These are phyloP conservation scores for Synanthedon formicaeformis DNA, from an alignment of 2,888 invertebrate species.

Conservation along the genomic window DNA sequence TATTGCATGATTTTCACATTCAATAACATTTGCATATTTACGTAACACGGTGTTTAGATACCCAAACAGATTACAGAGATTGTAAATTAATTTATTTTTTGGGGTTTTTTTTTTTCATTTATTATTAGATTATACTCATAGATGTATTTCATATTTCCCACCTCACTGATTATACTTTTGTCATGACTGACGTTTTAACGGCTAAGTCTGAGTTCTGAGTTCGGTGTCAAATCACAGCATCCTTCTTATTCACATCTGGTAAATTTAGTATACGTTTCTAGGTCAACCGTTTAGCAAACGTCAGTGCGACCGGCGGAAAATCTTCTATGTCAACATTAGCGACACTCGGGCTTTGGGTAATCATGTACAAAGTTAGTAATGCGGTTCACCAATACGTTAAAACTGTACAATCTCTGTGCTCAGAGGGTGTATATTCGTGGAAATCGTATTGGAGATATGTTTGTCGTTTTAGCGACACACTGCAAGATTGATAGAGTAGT, in stretches of 20 bases:
- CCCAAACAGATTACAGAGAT: too few species aligned
- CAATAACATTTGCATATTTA: too few species aligned
- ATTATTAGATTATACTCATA: too few species aligned
- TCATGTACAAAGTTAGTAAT: conserved; percentile 7
- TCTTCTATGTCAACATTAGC: conserved; percentile 27
- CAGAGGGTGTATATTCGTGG: conserved; percentile 8
- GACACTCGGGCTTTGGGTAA: conserved; percentile 13
- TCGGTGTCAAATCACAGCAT: neutral
- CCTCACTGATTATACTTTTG: too few species aligned
- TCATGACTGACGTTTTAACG: neutral
- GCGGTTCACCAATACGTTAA: conserved; percentile 2
- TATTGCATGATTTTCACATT: neutral
- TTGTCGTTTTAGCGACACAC: conserved; percentile 1
- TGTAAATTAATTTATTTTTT: too few species aligned
- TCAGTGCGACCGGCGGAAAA: conserved; percentile 16
- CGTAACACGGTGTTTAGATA: too few species aligned
- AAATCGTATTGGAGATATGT: neutral
- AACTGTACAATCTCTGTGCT: neutral
- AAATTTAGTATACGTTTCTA: neutral
- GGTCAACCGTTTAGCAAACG: conserved; percentile 24
- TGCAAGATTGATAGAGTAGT: conserved; percentile 27
- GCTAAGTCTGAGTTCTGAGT: neutral
- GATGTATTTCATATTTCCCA: too few species aligned
- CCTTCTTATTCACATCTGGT: neutral
- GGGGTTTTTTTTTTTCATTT: too few species aligned